Base-by-base conservation (phyloP, 2,797 vertebrate species). In the Muraenolepis orangiensis region DNA sequence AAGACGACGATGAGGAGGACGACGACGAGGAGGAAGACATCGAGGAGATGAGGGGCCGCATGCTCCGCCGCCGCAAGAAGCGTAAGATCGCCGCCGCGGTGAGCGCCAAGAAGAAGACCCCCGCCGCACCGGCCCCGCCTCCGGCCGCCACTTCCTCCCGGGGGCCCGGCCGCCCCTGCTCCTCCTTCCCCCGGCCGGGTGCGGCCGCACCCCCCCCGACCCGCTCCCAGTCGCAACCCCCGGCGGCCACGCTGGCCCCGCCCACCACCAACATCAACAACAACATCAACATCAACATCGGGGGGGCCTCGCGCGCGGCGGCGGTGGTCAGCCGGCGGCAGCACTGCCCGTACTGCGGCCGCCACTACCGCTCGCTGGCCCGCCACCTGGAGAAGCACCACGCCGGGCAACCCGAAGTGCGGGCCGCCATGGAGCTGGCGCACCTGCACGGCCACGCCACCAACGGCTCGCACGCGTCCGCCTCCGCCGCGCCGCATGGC, bases 371-470 rank as follows among this genome's bases (percentile, higher is more conserved):
- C 71, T 94, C 93, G 3, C 87, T 95, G 30, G 93, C 93, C 0
- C 93, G 94, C 70, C 94, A 95, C 76, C 87, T 95, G 72, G 94
- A 94, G 82, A 94, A 94, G 77, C 92, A 94, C 86, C 94, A 95
- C 1, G 89, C 90, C 78, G 92, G 92, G 82, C 94, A 95, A 84
- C 93, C 93, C 0, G 93, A 94, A 42, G 93, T 95, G 5, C 76
- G 93, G 11, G 85, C 93, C 0, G 93, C 94, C 75, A 93, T 94
- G 93, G 94, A 94, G 85, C 84, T 91, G 66, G 91, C 92, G 0
- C 92, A 93, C 74, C 78, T 87, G 20, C 91, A 89, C 74, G 72
- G 85, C 0, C 87, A 91, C 69, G 72, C 23, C 78, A 32, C 91
- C 0, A 81, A 89, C 4, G 84, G 88, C 4, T 8, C 91, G 0